These are phyloP conservation scores for Sialia sialis DNA, from an alignment of 2,113 vertebrate genomes.

Conservation along the genomic window DNA sequence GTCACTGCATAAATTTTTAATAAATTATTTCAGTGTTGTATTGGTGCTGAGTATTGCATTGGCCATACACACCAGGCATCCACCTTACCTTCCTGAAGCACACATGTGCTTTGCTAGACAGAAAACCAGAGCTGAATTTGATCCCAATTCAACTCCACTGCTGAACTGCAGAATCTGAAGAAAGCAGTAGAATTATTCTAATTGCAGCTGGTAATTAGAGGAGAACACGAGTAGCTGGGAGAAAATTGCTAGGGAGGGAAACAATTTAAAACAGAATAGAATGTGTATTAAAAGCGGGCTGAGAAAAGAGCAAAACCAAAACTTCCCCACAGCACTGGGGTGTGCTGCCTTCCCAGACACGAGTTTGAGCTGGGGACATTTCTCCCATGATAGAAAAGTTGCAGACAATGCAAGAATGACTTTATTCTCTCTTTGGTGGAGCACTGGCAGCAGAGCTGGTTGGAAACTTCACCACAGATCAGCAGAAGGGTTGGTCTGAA, in stretches of 20 bases:
- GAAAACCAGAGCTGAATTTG: not conserved
- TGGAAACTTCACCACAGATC: not conserved
- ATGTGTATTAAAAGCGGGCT: not conserved
- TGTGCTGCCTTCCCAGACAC: not conserved
- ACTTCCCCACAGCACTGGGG: not conserved
- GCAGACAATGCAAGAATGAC: not conserved
- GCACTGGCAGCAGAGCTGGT: not conserved
- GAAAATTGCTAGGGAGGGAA: not conserved
- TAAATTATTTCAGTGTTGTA: not conserved
- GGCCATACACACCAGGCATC: not conserved
- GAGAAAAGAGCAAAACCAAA: not conserved
- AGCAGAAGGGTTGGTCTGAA: not conserved
- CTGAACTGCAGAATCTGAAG: not conserved
- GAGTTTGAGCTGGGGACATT: not conserved
- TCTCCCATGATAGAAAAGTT: constrained; percentile 3
- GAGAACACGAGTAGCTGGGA: not conserved
- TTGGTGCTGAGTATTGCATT: not conserved
- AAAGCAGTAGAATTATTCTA: not conserved
- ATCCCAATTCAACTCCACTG: not conserved
- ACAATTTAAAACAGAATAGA: not conserved
- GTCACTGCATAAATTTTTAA: not conserved
- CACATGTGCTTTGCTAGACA: not conserved
- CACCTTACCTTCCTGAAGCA: not conserved
- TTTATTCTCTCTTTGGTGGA: constrained; percentile 43
- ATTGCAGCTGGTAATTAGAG: not conserved